Evolutionary conservation across 2,113 vertebrate species (phyloP).

Genomic region (Gnathonemus longibarbis): DNA sequence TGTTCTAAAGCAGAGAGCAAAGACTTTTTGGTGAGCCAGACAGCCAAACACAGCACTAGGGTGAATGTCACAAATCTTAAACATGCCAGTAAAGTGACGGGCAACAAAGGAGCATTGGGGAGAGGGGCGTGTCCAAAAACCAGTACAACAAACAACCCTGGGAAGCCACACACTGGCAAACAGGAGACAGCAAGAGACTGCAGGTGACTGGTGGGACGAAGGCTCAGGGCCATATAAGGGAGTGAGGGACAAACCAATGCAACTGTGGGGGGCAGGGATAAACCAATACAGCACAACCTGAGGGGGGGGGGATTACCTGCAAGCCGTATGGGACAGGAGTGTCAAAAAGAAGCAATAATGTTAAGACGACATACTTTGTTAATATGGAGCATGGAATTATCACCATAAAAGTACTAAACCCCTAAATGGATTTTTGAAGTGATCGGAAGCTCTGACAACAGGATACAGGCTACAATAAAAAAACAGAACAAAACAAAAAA

Average conservation of each 20-base stretch:
- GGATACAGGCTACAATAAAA: background rate
- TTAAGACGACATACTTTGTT: background rate
- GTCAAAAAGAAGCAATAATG: background rate
- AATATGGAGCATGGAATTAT: no score
- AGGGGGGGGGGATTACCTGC: background rate
- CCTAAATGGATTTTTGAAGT: no score
- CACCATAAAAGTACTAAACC: no score
- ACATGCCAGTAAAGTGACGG: background rate
- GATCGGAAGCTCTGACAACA: background rate
- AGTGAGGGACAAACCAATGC: background rate
- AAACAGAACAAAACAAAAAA: background rate
- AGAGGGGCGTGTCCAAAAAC: background rate
- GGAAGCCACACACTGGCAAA: background rate
- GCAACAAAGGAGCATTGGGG: background rate
- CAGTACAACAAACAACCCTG: background rate
- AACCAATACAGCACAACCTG: background rate
- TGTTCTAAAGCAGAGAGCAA: background rate
- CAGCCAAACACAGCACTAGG: background rate
- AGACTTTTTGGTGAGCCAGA: background rate
- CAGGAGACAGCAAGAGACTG: background rate
- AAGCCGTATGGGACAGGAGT: background rate
- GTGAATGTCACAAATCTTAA: background rate
- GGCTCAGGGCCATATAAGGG: background rate
- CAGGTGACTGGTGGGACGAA: background rate
- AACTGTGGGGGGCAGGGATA: background rate